Conservation (phyloP, 2,888 invertebrate species). For the Catocala fraxini region DNA sequence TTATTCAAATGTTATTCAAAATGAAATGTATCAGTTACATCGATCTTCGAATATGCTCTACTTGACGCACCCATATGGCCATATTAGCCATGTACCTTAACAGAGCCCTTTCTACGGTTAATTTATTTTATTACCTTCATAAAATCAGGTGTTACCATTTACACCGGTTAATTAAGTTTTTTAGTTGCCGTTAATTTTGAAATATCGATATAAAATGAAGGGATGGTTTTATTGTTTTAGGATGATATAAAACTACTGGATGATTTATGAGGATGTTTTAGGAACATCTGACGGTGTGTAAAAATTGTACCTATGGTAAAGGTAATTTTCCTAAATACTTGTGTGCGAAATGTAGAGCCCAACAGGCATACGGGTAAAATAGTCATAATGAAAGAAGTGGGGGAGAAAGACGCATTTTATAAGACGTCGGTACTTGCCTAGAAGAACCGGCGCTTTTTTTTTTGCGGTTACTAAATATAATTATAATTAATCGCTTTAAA, state of each 20-base stretch:
- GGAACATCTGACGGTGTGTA: constrained; percentile 9
- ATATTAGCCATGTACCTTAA: constrained; percentile 50
- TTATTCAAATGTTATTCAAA: constrained; percentile 13
- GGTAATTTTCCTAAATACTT: too few species aligned
- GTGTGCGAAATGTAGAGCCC: too few species aligned
- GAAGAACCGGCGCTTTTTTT: too few species aligned
- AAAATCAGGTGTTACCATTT: constrained; percentile 72
- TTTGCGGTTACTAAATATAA: too few species aligned
- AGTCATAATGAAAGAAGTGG: too few species aligned
- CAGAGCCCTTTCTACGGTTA: constrained; percentile 59
- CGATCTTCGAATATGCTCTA: constrained; percentile 63
- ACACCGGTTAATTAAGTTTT: constrained; percentile 49
- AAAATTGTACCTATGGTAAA: neutral
- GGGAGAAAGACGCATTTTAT: too few species aligned
- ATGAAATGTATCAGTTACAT: constrained; percentile 60
- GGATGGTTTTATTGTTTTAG: constrained; percentile 29
- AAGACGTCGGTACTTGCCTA: too few species aligned
- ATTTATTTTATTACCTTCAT: constrained; percentile 67
- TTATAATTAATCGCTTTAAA: too few species aligned
- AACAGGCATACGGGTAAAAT: too few species aligned
- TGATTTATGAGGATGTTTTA: constrained; percentile 6
- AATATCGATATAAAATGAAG: constrained; percentile 21
- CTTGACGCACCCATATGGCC: constrained; percentile 54
- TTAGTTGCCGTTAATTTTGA: constrained; percentile 34
- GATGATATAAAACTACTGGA: neutral